These are phyloP conservation scores for Axinella damicornis DNA, from an alignment of 37 sponge, comb jelly and placozoan species.

Conservation along the genomic window DNA sequence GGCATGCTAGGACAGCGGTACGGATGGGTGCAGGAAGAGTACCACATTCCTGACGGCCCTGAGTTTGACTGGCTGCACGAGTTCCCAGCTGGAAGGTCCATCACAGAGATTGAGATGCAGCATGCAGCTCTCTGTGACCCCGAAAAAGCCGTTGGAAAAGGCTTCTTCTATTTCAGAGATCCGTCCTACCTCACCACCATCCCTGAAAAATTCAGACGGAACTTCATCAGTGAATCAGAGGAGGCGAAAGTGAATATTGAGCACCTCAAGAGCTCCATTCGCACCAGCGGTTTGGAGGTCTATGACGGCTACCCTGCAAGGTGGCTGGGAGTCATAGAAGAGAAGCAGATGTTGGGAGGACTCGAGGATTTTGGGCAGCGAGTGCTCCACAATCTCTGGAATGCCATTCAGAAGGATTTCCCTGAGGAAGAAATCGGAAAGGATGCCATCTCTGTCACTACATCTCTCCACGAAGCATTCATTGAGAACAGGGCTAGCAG, in stretches of 20 bases:
- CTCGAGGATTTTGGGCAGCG: conserved; percentile 93
- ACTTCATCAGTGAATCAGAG: conserved; percentile 58
- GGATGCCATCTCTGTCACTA: conserved; percentile 58
- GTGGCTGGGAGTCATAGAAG: conserved; percentile 89
- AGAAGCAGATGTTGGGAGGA: conserved; percentile 77
- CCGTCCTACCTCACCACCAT: conserved; percentile 43
- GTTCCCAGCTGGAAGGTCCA: conserved; percentile 75
- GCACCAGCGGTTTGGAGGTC: conserved; percentile 87
- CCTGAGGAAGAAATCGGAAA: conserved; percentile 64
- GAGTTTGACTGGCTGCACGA: conserved; percentile 95
- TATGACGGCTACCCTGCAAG: conserved; percentile 78
- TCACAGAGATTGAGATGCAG: conserved; percentile 96
- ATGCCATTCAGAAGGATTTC: conserved; percentile 83
- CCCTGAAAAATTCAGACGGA: conserved; percentile 20
- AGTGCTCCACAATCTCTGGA: conserved; percentile 91
- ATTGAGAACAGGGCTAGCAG: conserved; percentile 54
- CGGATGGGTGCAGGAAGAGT: conserved; percentile 88
- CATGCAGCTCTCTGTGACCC: conserved; percentile 79
- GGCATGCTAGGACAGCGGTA: conserved; percentile 95
- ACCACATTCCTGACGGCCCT: conserved; percentile 62
- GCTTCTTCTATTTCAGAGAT: conserved; percentile 95
- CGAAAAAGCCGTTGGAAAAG: conserved; percentile 64
- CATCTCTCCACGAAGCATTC: conserved; percentile 67
- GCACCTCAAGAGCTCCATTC: conserved; percentile 75
- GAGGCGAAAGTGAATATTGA: conserved; percentile 68